phyloP scores from a whole-genome alignment of 2,797 vertebrate genomes.

The Sus cebifrons region DNA sequence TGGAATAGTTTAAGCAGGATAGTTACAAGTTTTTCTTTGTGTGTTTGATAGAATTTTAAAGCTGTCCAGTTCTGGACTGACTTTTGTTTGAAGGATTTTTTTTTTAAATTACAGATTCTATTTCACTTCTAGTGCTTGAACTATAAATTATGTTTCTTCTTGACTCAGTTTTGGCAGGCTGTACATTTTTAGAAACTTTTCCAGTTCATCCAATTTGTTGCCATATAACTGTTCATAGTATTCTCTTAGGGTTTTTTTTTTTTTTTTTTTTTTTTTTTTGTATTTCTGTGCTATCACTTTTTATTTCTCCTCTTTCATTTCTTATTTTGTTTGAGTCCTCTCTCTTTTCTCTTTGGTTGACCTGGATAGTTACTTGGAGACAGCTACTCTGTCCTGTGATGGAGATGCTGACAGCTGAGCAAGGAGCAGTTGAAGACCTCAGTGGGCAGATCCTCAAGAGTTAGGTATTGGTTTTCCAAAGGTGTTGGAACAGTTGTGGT shows the following conservation, averaged over 20 bases:
- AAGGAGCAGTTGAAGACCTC: not conserved
- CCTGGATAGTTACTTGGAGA: not conserved
- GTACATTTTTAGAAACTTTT: not conserved
- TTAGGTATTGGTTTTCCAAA: not conserved
- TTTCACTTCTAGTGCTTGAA: not conserved
- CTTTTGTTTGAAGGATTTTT: too few species aligned
- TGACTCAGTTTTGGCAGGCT: not conserved
- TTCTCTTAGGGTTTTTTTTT: not conserved
- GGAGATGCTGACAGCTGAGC: not conserved
- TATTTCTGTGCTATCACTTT: not conserved
- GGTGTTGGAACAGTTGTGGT: accelerated
- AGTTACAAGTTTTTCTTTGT: too few species aligned
- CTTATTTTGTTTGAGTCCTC: not conserved
- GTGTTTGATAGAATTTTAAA: too few species aligned
- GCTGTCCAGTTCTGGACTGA: too few species aligned
- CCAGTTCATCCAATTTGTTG: not conserved
- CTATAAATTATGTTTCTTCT: not conserved
- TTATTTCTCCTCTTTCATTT: not conserved
- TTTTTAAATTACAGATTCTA: not conserved
- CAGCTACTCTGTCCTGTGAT: not conserved
- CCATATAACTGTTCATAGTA: not conserved
- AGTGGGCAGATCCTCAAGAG: not conserved
- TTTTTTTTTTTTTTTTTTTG: too few species aligned
- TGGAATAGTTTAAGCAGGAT: too few species aligned
- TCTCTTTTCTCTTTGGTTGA: not conserved